Percentiles rank a stretch among this genome's conserved stretches.
Evolutionary conservation across 2,797 vertebrate genomes (phyloP).

Genomic region (Neostethus bicornis): DNA sequence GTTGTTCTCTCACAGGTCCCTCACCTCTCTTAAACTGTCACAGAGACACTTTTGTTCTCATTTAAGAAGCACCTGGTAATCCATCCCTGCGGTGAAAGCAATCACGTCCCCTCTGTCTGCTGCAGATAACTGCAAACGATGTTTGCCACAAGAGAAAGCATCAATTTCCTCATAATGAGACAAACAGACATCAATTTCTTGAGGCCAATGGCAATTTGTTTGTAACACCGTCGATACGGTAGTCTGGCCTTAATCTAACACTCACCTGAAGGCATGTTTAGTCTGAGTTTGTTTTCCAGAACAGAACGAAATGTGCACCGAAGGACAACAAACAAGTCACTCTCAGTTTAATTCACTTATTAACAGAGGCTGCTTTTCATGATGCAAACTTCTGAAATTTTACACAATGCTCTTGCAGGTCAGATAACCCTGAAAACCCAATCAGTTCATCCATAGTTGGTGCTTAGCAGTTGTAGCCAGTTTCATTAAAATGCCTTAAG

Average conservation of each 20-base stretch:
- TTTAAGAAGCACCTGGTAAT: slow-evolving; percentile 40
- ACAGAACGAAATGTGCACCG: neutral
- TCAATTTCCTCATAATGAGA: slow-evolving; percentile 38
- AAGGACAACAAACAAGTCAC: neutral
- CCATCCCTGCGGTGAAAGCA: slow-evolving; percentile 40
- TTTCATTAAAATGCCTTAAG: too few species aligned
- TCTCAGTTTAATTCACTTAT: neutral
- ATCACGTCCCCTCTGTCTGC: slow-evolving; percentile 35
- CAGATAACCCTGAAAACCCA: too few species aligned
- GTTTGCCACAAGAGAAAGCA: slow-evolving; percentile 22
- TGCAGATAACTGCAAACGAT: slow-evolving; percentile 46
- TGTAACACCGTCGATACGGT: slow-evolving; percentile 10
- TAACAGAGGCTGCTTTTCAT: neutral
- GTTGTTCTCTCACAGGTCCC: slow-evolving; percentile 12
- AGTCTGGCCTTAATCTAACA: slow-evolving; percentile 13
- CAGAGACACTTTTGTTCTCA: slow-evolving; percentile 17
- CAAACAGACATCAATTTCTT: slow-evolving; percentile 32
- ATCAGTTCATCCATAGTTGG: too few species aligned
- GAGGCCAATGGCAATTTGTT: slow-evolving; percentile 40
- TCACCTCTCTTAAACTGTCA: slow-evolving; percentile 1
- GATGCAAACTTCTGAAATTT: neutral
- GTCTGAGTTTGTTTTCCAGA: neutral
- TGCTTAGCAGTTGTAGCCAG: too few species aligned
- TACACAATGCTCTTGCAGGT: neutral
- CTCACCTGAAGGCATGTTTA: slow-evolving; percentile 11